A percentile compares a stretch with the other conserved stretches of the same genome.
Conservation (phyloP, 2,113 vertebrate species). For the Labeo rohita region DNA sequence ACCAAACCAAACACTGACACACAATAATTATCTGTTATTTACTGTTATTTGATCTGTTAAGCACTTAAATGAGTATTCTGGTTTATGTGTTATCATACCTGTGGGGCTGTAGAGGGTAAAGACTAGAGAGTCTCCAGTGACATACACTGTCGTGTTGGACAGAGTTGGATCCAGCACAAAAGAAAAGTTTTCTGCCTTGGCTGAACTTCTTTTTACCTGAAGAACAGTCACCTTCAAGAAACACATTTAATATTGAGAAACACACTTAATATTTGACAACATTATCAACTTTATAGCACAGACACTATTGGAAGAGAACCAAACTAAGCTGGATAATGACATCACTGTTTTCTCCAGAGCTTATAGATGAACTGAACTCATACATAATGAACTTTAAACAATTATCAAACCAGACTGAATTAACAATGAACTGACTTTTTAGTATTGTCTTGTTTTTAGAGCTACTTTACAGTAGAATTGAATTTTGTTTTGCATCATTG, state of each 20-base stretch:
- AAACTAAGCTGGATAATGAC: no score
- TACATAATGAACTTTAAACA: no score
- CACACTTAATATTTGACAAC: no score
- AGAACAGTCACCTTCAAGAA: slow-evolving; percentile 40
- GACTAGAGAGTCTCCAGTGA: slow-evolving; percentile 2
- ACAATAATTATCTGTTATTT: no score
- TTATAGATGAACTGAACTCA: no score
- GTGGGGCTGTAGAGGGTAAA: slow-evolving; percentile 41
- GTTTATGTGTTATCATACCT: not conserved
- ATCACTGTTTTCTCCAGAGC: no score
- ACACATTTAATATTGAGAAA: not conserved
- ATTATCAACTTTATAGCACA: no score
- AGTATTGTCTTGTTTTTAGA: not conserved
- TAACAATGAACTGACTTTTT: no score
- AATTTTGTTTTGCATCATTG: not conserved
- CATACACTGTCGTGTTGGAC: slow-evolving; percentile 20
- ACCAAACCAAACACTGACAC: no score
- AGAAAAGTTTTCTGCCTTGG: not conserved
- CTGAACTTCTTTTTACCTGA: not conserved
- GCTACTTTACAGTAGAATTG: no score
- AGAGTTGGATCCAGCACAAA: slow-evolving; percentile 32
- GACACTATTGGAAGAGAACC: no score
- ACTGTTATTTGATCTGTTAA: not conserved
- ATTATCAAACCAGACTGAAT: no score
- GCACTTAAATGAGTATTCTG: not conserved